Base-by-base conservation (phyloP, 2,888 invertebrate species). In the Cybosia mesomella region DNA sequence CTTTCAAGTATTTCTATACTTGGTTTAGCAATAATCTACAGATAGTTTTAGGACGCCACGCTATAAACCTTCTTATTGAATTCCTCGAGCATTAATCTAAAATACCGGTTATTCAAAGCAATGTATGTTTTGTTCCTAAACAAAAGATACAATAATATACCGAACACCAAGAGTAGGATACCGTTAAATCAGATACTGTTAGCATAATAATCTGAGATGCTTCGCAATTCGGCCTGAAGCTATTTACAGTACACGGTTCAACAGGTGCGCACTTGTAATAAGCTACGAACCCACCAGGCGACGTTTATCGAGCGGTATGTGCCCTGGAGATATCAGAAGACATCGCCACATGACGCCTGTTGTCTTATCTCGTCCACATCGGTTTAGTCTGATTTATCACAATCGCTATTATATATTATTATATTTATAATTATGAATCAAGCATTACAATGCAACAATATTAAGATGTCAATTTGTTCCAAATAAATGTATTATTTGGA, bases 221-320 rank as follows among this genome's bases (percentile, higher is more conserved):
- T 68, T 68, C 66, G 75, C 75, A 75, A 80, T 67, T 24, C 15
- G n/a, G 71, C 78, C 69, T 58, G 58, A 57, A 72, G 78, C 66
- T 67, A 71, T 80, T 77, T 74, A 58, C 67, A 61, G 67, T 64
- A 63, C 66, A 60, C 39, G 62, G 53, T 9, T 64, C 39, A 72
- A 69, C 81, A 77, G 81, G 78, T 77, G 80, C 61, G 36, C 61
- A 11, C n/a, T 49, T 8, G 8, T 49, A n/a, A n/a, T 49, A 49
- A n/a, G n/a, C 49, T 49, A 9, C n/a, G n/a, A n/a, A 18, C 49
- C n/a, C n/a, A 49, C 18, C 9, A 49, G n/a, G 49, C 49, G 9
- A 49, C n/a, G 18, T 43, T 43, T 43, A 7, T 43, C 43, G 7
- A 43, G 0, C 18, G 43, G 7, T 43, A 7, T 7, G 9, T 5